Evolutionary conservation across 2,888 invertebrate genomes (phyloP).

Genomic region (Spodoptera exigua): DNA sequence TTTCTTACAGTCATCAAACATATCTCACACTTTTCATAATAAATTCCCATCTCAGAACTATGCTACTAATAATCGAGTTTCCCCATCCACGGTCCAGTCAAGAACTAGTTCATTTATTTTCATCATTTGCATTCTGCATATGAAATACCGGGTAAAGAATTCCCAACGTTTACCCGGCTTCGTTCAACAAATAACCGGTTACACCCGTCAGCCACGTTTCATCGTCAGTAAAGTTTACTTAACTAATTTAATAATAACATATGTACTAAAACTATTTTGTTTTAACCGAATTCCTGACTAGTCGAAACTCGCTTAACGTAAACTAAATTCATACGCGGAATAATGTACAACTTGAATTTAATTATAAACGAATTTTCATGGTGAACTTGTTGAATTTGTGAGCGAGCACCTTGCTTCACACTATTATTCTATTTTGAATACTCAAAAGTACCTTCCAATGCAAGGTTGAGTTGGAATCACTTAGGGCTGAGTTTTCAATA

Average conservation of each 20-base stretch:
- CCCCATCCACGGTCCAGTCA: too few species aligned
- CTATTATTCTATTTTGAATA: too few species aligned
- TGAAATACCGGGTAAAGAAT: background rate
- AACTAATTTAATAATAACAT: constrained; percentile 3
- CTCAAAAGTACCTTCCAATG: too few species aligned
- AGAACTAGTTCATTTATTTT: too few species aligned
- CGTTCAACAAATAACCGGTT: background rate
- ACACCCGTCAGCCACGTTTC: background rate
- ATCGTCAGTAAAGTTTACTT: background rate
- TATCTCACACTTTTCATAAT: too few species aligned
- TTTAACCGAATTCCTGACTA: constrained; percentile 5
- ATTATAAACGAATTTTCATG: constrained; percentile 10
- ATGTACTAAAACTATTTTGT: background rate
- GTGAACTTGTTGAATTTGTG: constrained; percentile 4
- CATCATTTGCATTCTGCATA: too few species aligned
- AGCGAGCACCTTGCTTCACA: too few species aligned
- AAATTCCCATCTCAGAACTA: too few species aligned
- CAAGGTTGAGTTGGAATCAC: too few species aligned
- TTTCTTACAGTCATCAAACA: too few species aligned
- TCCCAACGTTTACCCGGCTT: background rate
- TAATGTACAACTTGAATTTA: constrained; percentile 4
- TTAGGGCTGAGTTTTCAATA: too few species aligned
- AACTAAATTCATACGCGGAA: background rate
- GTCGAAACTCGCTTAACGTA: constrained; percentile 3
- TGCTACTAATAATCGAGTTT: too few species aligned